phyloP scores from a whole-genome alignment of 2,797 vertebrate genomes.

The Capromys pilorides region DNA sequence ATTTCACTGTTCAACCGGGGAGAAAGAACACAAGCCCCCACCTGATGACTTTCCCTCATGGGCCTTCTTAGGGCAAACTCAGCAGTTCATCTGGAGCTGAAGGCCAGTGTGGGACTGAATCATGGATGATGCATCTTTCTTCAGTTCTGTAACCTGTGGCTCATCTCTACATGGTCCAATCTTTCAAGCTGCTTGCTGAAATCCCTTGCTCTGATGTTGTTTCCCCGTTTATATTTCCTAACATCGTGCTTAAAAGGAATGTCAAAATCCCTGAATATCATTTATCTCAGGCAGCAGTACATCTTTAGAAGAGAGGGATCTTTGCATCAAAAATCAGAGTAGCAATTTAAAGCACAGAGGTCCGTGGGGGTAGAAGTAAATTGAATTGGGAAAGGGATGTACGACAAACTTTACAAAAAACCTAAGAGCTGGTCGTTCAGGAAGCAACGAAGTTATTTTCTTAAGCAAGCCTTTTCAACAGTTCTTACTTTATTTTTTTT shows the following conservation, averaged over 20 bases:
- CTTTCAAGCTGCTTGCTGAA: not conserved
- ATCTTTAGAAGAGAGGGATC: slow-evolving; percentile 83
- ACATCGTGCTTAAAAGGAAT: slow-evolving; percentile 49
- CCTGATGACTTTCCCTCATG: not conserved
- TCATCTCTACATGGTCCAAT: not conserved
- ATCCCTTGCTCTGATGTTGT: not conserved
- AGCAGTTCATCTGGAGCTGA: not conserved
- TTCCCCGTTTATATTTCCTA: slow-evolving; percentile 59
- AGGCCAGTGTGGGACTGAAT: not conserved
- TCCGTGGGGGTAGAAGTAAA: slow-evolving; percentile 77
- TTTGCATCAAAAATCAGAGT: slow-evolving; percentile 81
- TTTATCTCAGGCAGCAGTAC: slow-evolving; percentile 76
- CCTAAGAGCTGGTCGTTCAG: slow-evolving; percentile 76
- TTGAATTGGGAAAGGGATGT: slow-evolving; percentile 82
- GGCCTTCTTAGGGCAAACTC: not conserved
- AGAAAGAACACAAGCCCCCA: not conserved
- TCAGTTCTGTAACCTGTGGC: not conserved
- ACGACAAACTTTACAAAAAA: slow-evolving; percentile 71
- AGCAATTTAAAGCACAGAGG: slow-evolving; percentile 77
- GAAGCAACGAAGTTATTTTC: slow-evolving; percentile 77
- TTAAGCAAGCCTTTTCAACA: slow-evolving; percentile 82
- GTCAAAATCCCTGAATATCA: slow-evolving; percentile 67
- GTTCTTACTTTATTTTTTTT: slow-evolving; percentile 82
- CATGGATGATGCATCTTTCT: not conserved
- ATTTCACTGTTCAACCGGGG: too few relatives aligned